Percentiles rank a stretch among this genome's conserved stretches.
These are phyloP conservation scores for Trachymyrmex cornetzi DNA, from an alignment of 1,140 invertebrate genomes.

Conservation along the genomic window DNA sequence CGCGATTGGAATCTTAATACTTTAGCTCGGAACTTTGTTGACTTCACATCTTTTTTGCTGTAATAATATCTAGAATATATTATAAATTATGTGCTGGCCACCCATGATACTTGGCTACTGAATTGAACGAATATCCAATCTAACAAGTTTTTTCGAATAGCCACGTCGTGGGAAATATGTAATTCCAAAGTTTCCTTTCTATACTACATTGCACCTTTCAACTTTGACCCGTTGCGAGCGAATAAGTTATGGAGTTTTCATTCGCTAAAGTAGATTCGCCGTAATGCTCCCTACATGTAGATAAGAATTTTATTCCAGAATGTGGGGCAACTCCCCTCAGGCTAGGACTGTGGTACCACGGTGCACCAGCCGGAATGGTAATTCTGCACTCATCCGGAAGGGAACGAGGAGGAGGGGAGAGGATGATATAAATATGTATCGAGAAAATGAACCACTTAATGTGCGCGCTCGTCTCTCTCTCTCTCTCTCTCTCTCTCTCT, in stretches of 20 bases:
- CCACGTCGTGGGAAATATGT: conserved; percentile 39
- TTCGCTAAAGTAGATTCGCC: conserved; percentile 54
- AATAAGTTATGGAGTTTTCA: conserved; percentile 53
- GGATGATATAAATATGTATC: conserved; percentile 60
- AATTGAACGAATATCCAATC: conserved; percentile 42
- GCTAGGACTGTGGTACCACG: conserved; percentile 27
- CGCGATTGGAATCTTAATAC: not conserved
- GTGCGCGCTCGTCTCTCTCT: conserved; percentile 36
- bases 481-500: conserved; percentile 25
- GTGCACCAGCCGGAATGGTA: conserved; percentile 54
- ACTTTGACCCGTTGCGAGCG: conserved; percentile 36
- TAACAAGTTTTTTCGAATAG: conserved; percentile 36
- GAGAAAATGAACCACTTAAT: conserved; percentile 59
- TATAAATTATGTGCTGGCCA: conserved; percentile 13
- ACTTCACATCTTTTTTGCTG: not conserved
- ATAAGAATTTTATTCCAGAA: conserved; percentile 62
- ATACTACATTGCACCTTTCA: conserved; percentile 57
- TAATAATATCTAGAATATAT: not conserved
- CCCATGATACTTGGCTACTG: conserved; percentile 5
- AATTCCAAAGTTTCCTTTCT: conserved; percentile 56
- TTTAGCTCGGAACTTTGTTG: not conserved
- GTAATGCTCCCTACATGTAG: conserved; percentile 53
- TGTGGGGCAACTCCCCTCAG: conserved; percentile 59
- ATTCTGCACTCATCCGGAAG: conserved; percentile 47
- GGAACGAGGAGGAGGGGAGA: not conserved